phyloP scores from a whole-genome alignment of 2,888 invertebrate species.

The Coremacera marginata region DNA sequence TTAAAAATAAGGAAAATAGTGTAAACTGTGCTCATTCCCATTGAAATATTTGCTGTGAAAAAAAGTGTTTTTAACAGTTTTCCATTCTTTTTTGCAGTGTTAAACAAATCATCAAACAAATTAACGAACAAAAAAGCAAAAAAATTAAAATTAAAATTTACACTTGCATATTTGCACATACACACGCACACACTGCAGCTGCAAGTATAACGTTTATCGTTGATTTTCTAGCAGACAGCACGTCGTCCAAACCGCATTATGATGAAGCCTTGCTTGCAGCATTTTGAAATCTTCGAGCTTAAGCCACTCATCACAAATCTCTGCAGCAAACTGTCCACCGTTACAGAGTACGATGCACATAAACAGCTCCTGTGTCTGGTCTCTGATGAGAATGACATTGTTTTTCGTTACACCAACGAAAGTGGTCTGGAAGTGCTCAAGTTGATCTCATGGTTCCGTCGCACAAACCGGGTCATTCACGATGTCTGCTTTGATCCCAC shows the following conservation, averaged over 20 bases:
- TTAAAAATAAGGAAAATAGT: constrained; percentile 2
- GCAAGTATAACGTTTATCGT: not conserved
- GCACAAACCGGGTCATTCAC: constrained; percentile 70
- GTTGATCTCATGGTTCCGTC: constrained; percentile 67
- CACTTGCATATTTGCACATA: not conserved
- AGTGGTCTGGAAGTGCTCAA: constrained; percentile 64
- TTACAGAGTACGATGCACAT: constrained; percentile 62
- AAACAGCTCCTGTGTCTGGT: constrained; percentile 68
- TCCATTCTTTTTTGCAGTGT: not conserved
- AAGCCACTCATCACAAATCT: constrained; percentile 67
- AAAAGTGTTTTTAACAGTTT: too few species aligned
- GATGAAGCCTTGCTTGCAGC: constrained; percentile 50
- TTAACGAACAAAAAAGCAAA: not conserved
- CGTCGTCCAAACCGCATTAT: constrained; percentile 38
- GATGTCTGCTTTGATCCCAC: constrained; percentile 87
- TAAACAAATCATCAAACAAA: not conserved
- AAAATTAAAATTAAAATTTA: not conserved
- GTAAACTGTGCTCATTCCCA: not conserved
- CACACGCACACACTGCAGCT: not conserved
- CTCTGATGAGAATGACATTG: constrained; percentile 67
- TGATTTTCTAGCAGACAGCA: constrained; percentile 34
- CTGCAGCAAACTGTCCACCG: constrained; percentile 66
- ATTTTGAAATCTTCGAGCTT: constrained; percentile 62
- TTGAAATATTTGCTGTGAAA: too few species aligned
- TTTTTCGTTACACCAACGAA: constrained; percentile 64